Percentiles rank a stretch among this genome's conserved stretches.
These are phyloP conservation scores for Acanthosoma haemorrhoidale DNA, from an alignment of 2,888 invertebrate species.

Conservation along the genomic window DNA sequence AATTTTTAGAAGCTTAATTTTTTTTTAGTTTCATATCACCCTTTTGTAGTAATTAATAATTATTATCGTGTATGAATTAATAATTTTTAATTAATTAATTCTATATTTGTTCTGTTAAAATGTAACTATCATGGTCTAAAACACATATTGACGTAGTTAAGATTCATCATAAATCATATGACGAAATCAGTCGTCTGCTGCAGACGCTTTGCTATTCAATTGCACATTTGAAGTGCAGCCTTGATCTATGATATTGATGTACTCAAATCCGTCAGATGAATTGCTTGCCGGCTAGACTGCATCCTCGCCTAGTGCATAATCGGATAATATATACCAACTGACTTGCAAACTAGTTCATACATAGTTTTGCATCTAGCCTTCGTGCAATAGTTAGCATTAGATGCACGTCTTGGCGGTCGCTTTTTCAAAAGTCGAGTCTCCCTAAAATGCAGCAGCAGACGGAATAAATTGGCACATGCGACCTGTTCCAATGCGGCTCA, in stretches of 20 bases:
- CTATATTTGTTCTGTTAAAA: too few species aligned
- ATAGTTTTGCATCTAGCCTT: conserved; percentile 16
- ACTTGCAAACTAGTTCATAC: conserved; percentile 28
- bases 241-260: conserved; percentile 10
- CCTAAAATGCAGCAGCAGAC: not conserved
- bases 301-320: conserved; percentile 21
- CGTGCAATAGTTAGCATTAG: conserved; percentile 11
- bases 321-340: conserved; percentile 2
- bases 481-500: too few species aligned
- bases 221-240: not conserved
- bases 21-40: too few species aligned
- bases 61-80: too few species aligned
- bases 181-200: too few species aligned
- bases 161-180: too few species aligned
- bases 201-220: not conserved
- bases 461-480: not conserved
- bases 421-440: conserved; percentile 7
- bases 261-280: not conserved
- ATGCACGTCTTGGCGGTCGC: conserved; percentile 12
- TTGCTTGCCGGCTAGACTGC: not conserved
- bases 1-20: too few species aligned
- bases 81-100: too few species aligned
- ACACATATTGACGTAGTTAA: too few species aligned
- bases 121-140: too few species aligned
- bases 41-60: too few species aligned